A percentile compares a stretch with the other conserved stretches of the same genome.
These are phyloP conservation scores for Physocephala rufipes DNA, from an alignment of 2,888 invertebrate species.

Conservation along the genomic window DNA sequence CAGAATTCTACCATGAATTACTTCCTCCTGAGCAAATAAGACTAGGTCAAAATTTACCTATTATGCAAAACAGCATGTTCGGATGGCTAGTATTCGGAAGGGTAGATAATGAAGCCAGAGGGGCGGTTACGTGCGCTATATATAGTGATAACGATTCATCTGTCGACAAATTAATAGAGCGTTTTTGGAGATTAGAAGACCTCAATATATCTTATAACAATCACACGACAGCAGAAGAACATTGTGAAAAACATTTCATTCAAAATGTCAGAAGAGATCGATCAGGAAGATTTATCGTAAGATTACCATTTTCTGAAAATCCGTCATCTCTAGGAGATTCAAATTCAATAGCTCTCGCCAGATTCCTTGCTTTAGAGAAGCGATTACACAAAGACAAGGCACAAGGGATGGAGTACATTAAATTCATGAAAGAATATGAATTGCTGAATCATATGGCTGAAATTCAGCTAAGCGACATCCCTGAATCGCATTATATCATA, in stretches of 20 bases:
- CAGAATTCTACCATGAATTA: constrained; percentile 1
- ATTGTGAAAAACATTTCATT: too few species aligned
- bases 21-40: neutral
- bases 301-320: constrained; percentile 32
- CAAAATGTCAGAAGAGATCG: constrained; percentile 4
- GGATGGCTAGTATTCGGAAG: neutral
- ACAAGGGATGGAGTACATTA: constrained; percentile 19
- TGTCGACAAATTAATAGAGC: constrained; percentile 14
- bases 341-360: constrained; percentile 17
- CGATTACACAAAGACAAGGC: constrained; percentile 20
- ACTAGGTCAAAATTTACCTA: neutral
- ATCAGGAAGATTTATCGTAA: constrained; percentile 33
- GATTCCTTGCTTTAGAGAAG: constrained; percentile 32
- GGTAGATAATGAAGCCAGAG: neutral
- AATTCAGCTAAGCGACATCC: constrained; percentile 1
- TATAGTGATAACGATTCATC: neutral
- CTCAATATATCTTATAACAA: too few species aligned
- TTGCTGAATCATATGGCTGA: constrained; percentile 32
- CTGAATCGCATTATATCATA: constrained; percentile 27
- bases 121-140: neutral
- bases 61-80: neutral
- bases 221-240: too few species aligned
- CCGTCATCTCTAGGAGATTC: constrained; percentile 25
- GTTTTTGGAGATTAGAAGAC: constrained; percentile 35
- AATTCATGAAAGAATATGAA: constrained; percentile 35